These are phyloP conservation scores for Ellobius talpinus DNA, from an alignment of 2,113 vertebrate species.

Conservation along the genomic window DNA sequence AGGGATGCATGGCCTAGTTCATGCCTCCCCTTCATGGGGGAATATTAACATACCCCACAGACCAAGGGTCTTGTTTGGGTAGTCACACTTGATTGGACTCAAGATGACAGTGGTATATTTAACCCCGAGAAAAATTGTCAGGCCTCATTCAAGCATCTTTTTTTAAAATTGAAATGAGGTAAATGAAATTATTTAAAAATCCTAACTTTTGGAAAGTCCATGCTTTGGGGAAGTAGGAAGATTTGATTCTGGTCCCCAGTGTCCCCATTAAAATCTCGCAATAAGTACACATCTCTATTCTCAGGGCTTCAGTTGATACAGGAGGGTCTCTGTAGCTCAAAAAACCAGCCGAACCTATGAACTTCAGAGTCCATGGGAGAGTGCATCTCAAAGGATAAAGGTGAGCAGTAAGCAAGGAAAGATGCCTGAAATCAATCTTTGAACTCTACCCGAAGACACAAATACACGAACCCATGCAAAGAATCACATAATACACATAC, in stretches of 20 bases:
- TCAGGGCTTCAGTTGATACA: background rate
- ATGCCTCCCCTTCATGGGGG: no score
- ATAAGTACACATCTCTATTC: background rate
- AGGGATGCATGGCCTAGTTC: background rate
- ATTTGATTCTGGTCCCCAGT: background rate
- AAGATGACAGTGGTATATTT: background rate
- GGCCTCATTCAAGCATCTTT: background rate
- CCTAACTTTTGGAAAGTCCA: background rate
- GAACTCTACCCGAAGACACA: background rate
- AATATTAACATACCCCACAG: background rate
- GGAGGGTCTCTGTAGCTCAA: background rate
- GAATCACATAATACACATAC: background rate
- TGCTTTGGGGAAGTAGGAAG: background rate
- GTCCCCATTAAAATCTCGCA: background rate
- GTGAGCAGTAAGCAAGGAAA: background rate
- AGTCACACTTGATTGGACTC: background rate
- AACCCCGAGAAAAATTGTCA: background rate
- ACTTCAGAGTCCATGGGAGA: background rate
- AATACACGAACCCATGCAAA: background rate
- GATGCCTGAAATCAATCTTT: background rate
- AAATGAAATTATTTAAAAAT: constrained; percentile 44
- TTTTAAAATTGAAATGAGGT: background rate
- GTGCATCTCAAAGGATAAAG: background rate
- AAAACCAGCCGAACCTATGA: background rate
- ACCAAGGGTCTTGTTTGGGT: background rate